A percentile compares a stretch with the other conserved stretches of the same genome.
phyloP scores from a whole-genome alignment of 1,140 invertebrate species.

The Ganaspis sp. region DNA sequence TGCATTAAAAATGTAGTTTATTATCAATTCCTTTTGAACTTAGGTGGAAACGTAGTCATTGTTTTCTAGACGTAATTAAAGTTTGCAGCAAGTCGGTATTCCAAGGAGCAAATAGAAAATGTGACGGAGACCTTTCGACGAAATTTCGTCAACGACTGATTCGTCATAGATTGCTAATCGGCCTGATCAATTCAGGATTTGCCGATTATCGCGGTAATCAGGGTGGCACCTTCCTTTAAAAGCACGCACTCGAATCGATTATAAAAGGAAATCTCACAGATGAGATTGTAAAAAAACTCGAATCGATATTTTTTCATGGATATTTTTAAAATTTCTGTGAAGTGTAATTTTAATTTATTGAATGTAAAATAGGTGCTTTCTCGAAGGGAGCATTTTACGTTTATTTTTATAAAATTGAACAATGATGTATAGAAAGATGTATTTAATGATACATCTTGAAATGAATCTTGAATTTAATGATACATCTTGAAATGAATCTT shows the following conservation, averaged over 20 bases:
- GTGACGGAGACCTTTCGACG: slow-evolving; percentile 66
- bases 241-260: slow-evolving; percentile 39
- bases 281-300: neutral
- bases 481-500: no score
- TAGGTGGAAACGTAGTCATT: slow-evolving; percentile 41
- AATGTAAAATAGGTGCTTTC: no score
- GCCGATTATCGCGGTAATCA: slow-evolving; percentile 41
- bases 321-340: slow-evolving; percentile 8
- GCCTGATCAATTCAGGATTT: slow-evolving; percentile 48
- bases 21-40: slow-evolving; percentile 36
- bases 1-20: slow-evolving; percentile 37
- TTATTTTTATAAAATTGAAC: no score
- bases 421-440: no score
- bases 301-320: slow-evolving; percentile 14
- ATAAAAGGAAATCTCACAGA: no score
- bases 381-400: no score
- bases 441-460: no score
- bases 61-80: slow-evolving; percentile 31
- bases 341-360: no score
- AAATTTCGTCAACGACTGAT: slow-evolving; percentile 66
- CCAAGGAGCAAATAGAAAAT: slow-evolving; percentile 51
- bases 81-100: slow-evolving; percentile 56
- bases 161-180: slow-evolving; percentile 61
- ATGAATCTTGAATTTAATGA: no score
- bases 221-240: slow-evolving; percentile 19